These are phyloP conservation scores for Drosophila kambysellisi DNA, from an alignment of 2,888 invertebrate genomes.

Conservation along the genomic window DNA sequence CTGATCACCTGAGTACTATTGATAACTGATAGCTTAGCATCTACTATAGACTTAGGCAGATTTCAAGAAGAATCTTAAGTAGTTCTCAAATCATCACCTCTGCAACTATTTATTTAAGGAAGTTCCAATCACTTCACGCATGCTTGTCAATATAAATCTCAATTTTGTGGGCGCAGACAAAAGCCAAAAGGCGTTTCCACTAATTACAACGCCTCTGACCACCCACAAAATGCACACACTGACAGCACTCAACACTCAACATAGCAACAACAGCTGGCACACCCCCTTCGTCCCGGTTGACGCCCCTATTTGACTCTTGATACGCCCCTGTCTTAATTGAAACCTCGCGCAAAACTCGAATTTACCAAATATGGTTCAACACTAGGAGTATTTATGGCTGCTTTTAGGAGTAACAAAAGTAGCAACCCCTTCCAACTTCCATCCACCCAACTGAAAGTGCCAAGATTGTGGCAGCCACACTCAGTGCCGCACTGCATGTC, in stretches of 20 bases:
- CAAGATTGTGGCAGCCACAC: constrained; percentile 27
- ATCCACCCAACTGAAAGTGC: constrained; percentile 13
- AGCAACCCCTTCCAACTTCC: background rate
- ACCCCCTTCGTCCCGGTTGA: constrained; percentile 20
- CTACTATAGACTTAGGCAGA: no score
- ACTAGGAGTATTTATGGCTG: constrained; percentile 48
- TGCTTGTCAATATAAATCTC: constrained; percentile 1
- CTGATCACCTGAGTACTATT: background rate
- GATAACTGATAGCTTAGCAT: background rate
- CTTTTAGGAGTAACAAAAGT: constrained; percentile 52
- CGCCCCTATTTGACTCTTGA: constrained; percentile 47
- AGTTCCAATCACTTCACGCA: background rate
- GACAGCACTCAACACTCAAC: background rate
- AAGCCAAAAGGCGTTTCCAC: constrained; percentile 13
- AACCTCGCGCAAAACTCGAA: constrained; percentile 51
- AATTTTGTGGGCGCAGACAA: background rate
- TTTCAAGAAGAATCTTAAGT: background rate
- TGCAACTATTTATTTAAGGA: background rate
- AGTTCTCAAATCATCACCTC: background rate
- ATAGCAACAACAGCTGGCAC: constrained; percentile 39
- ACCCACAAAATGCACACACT: constrained; percentile 42
- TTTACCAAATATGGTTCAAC: constrained; percentile 32
- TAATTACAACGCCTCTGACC: constrained; percentile 48
- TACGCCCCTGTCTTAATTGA: constrained; percentile 66
- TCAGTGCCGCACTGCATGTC: constrained; percentile 26